Evolutionary conservation across 2,113 vertebrate genomes (phyloP).

Genomic region (Conger conger): DNA sequence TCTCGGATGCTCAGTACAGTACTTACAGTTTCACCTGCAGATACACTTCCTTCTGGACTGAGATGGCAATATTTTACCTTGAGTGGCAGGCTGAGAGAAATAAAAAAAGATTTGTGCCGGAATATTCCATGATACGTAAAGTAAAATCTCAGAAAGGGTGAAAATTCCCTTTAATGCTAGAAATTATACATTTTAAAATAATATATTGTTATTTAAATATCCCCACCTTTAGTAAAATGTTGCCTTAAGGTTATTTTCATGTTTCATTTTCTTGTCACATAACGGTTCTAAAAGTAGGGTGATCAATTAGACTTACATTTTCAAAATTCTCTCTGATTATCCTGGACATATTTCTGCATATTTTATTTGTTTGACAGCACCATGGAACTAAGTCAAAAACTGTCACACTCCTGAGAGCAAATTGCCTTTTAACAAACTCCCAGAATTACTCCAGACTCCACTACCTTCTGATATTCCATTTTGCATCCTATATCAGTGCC

Average conservation of each 20-base stretch:
- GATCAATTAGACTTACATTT: background rate
- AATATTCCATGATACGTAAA: background rate
- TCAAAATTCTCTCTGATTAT: background rate
- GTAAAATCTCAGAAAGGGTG: background rate
- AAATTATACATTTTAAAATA: background rate
- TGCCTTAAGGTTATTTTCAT: constrained; percentile 44
- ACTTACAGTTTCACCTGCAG: constrained; percentile 67
- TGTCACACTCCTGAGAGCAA: background rate
- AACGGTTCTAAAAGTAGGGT: background rate
- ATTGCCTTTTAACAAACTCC: background rate
- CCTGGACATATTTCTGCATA: background rate
- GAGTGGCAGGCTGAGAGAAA: constrained; percentile 15
- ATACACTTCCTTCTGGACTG: constrained; percentile 61
- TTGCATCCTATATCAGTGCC: background rate
- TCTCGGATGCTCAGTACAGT: constrained; percentile 60
- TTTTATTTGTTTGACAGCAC: background rate
- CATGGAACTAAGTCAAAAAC: background rate
- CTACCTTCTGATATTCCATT: background rate
- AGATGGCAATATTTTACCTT: constrained; percentile 55
- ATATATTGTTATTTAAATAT: background rate
- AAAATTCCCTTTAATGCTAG: background rate
- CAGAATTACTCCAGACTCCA: background rate
- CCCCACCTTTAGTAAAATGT: constrained; percentile 47
- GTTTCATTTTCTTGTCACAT: constrained; percentile 26
- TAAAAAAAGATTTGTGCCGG: background rate